phyloP scores from a whole-genome alignment of 2,888 invertebrate genomes.

The Margaritifera margaritifera region DNA sequence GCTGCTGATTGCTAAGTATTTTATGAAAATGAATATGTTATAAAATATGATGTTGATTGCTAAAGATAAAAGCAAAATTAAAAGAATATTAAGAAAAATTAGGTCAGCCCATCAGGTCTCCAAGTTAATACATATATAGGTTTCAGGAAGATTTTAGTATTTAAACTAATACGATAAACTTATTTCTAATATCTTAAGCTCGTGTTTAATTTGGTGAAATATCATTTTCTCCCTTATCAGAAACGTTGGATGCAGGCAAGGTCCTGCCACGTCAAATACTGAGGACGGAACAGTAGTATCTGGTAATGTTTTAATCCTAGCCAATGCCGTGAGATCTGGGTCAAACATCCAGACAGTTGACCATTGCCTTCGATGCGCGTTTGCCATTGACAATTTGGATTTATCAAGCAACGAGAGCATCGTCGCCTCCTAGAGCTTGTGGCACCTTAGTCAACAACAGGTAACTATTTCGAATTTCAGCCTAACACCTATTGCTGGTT shows the following conservation, averaged over 20 bases:
- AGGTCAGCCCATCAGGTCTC: no score
- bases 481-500: conserved; percentile 42
- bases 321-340: conserved; percentile 34
- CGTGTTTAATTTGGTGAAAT: no score
- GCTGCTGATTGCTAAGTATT: no score
- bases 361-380: conserved; percentile 35
- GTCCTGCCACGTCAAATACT: conserved; percentile 29
- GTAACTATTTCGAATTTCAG: conserved; percentile 18
- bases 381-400: conserved; percentile 38
- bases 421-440: conserved; percentile 33
- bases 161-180: no score
- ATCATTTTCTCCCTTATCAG: no score
- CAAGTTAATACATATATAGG: no score
- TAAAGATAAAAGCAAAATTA: no score
- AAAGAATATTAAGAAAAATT: no score
- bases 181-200: no score
- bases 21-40: no score
- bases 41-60: no score
- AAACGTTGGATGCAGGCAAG: neutral
- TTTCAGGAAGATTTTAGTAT: no score
- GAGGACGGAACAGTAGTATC: conserved; percentile 37
- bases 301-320: conserved; percentile 31
- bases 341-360: conserved; percentile 38
- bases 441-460: conserved; percentile 27
- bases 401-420: conserved; percentile 28